Evolutionary conservation across 2,888 invertebrate genomes (phyloP).

Genomic region (Cremastobaeus sp.): DNA sequence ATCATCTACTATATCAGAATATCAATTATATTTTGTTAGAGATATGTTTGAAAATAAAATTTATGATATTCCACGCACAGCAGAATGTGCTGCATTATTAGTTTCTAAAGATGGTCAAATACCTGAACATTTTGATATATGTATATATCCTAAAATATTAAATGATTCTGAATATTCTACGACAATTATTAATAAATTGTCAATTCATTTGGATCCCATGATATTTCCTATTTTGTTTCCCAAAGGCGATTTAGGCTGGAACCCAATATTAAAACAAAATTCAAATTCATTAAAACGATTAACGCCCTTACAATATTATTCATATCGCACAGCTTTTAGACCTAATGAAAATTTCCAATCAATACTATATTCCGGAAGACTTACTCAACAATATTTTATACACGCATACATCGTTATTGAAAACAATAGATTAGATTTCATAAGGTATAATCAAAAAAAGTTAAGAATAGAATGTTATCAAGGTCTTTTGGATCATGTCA

Average conservation of each 20-base stretch:
- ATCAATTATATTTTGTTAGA: conserved; percentile 14
- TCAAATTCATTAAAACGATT: background rate
- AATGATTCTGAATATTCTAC: background rate
- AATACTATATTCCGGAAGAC: background rate
- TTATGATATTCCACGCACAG: conserved; percentile 20
- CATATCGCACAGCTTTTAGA: conserved; percentile 35
- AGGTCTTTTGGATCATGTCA: background rate
- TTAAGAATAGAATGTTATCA: conserved; percentile 10
- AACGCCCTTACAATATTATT: conserved; percentile 37
- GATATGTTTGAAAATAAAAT: conserved; percentile 11
- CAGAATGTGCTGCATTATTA: conserved; percentile 32
- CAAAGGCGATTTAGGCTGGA: conserved; percentile 30
- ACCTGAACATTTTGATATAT: conserved; percentile 25
- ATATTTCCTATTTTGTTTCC: conserved; percentile 29
- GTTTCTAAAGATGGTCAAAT: conserved; percentile 18
- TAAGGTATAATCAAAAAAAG: conserved; percentile 1
- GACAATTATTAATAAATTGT: conserved; percentile 28
- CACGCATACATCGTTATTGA: conserved; percentile 15
- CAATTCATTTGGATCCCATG: conserved; percentile 40
- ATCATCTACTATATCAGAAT: background rate
- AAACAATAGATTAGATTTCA: conserved; percentile 4
- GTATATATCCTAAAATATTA: conserved; percentile 25
- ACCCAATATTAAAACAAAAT: conserved; percentile 5
- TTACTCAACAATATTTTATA: conserved; percentile 5
- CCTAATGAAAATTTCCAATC: background rate